Evolutionary conservation across 2,797 vertebrate genomes (phyloP), one percentile per base, ranked within the genome.

Genomic region (Sebastes steindachneri): DNA sequence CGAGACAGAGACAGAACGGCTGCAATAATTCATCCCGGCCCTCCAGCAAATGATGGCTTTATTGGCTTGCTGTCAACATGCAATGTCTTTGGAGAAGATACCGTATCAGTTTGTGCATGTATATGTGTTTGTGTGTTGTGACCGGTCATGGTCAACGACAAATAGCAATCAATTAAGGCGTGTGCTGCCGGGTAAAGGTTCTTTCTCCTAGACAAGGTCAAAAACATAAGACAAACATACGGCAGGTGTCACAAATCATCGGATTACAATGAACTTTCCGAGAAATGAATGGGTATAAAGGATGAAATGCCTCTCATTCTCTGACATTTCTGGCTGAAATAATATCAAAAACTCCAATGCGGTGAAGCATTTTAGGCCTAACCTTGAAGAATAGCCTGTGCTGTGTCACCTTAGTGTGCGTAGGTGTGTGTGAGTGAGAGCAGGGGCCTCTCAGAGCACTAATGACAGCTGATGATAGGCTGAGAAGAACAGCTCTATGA

Each of bases 381-480:
- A 89, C 88, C 87, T 91, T 91, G 88, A 90, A 70, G 48, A 78
- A 71, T 54, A 55, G 79, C 37, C 78, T 86, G 80, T 29, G 57
- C 67, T 83, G 41, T 83, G 83, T 89, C 74, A 88, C 74, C 69
- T 69, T 17, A 28, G 37, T 74, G 48, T 71, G 59, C 71, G 31
- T 65, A 37, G 57, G 68, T 71, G 60, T 67, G 67, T 74, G 63
- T 71, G 88, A 90, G 66, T 71, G 73, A 83, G 86, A 89, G 84
- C 88, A 89, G 88, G 78, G 89, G 82, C 77, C 86, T 88, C 86
- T 89, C 82, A 76, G 54, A 82, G 77, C 85, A 75, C 83, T 92
- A 89, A 92, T 91, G 93, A 90, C 88, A 93, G 89, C 88, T 87
- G 93, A 90, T 92, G 93, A 93, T 91, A 91, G 90, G 86, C 86